Conservation (phyloP, 2,888 invertebrate genomes). For the Lepidocyrtinus sp. region DNA sequence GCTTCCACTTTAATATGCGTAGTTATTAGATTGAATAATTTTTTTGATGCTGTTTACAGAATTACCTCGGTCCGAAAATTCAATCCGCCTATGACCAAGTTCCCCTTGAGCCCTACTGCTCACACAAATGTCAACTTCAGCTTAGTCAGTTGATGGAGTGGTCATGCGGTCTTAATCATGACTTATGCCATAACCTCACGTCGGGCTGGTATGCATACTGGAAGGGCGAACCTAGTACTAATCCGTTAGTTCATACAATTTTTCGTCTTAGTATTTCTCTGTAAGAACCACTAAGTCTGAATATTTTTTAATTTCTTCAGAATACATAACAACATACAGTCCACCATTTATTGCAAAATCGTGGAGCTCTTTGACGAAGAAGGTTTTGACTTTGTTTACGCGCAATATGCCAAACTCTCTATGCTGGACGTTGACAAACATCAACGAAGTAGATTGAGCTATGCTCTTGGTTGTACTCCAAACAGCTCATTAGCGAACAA, state of each 20-base stretch:
- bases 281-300: no score
- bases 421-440: neutral
- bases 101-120: neutral
- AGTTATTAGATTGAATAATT: no score
- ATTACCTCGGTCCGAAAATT: neutral
- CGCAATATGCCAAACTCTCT: neutral
- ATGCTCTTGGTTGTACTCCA: slow-evolving; percentile 2
- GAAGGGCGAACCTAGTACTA: neutral
- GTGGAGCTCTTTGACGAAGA: slow-evolving; percentile 12
- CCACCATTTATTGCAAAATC: slow-evolving; percentile 45
- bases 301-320: slow-evolving; percentile 15
- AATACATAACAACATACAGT: slow-evolving; percentile 39
- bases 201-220: neutral
- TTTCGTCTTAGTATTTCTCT: no score
- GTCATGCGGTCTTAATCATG: slow-evolving; percentile 15
- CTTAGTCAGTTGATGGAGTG: slow-evolving; percentile 27
- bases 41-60: neutral
- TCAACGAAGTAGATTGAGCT: slow-evolving; percentile 3
- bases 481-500: neutral
- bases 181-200: neutral
- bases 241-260: slow-evolving; percentile 10
- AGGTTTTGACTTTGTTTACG: neutral
- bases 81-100: neutral
- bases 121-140: neutral
- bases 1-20: no score